These are phyloP conservation scores for Cecidostiba fungosa DNA, from an alignment of 2,888 invertebrate genomes.

Conservation along the genomic window DNA sequence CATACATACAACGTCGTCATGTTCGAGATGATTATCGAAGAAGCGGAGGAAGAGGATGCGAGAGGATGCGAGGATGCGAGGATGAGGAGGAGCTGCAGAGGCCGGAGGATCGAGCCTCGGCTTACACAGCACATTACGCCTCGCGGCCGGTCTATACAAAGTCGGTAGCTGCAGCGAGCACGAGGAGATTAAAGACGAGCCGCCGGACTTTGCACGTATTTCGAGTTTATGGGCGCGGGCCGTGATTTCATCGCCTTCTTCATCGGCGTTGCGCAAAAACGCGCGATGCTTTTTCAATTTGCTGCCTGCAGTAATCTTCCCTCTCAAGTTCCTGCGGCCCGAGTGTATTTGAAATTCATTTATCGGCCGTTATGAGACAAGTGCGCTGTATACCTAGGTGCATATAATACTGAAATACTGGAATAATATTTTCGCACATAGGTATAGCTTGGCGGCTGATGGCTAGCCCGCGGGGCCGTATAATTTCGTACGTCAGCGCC, in stretches of 20 bases:
- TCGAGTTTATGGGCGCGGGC: not conserved
- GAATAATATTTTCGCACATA: too few relatives aligned
- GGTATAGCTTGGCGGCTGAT: too few relatives aligned
- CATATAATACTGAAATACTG: too few relatives aligned
- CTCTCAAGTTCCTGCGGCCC: not conserved
- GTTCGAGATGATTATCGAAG: conserved; percentile 60
- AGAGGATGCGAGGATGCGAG: too few relatives aligned
- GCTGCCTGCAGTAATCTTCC: not conserved
- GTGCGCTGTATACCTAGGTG: too few relatives aligned
- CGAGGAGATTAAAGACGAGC: conserved; percentile 60
- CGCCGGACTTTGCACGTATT: conserved; percentile 52
- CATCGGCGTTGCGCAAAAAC: conserved; percentile 28
- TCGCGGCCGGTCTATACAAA: conserved; percentile 20
- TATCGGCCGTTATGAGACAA: not conserved
- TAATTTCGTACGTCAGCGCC: conserved; percentile 79
- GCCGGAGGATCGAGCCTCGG: not conserved
- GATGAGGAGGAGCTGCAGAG: too few relatives aligned
- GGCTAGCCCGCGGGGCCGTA: conserved; percentile 68
- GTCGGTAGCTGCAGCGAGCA: conserved; percentile 53
- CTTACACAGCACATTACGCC: conserved; percentile 58
- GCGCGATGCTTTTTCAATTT: conserved; percentile 10
- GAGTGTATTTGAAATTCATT: conserved; percentile 12
- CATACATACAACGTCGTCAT: conserved; percentile 55
- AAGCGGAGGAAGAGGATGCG: not conserved
- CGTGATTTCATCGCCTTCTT: conserved; percentile 56